These are phyloP conservation scores for Poliocrania exsul DNA, from an alignment of 2,797 vertebrate genomes.

Conservation along the genomic window DNA sequence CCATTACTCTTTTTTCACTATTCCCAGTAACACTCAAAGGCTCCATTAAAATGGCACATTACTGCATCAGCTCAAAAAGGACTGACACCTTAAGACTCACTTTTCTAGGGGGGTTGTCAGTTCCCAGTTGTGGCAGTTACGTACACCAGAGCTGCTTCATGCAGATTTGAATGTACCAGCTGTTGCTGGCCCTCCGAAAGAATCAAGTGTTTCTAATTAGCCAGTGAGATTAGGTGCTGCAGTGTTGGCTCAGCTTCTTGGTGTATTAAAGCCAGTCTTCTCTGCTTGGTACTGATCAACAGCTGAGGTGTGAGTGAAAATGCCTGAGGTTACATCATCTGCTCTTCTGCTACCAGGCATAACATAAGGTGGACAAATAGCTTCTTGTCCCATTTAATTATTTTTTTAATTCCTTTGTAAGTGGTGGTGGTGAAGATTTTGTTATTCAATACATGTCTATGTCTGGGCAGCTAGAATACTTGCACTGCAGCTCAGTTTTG, in stretches of 20 bases:
- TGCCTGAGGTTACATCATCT: background rate
- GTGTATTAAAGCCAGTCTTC: background rate
- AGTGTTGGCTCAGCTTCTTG: background rate
- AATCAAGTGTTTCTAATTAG: constrained; percentile 36
- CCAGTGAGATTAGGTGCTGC: background rate
- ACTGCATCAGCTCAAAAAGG: background rate
- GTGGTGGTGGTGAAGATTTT: rapidly evolving
- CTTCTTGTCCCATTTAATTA: background rate
- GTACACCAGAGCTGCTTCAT: background rate
- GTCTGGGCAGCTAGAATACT: background rate
- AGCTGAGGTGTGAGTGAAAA: background rate
- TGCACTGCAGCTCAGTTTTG: background rate
- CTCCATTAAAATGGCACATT: background rate
- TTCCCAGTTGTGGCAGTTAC: background rate
- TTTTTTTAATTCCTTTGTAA: background rate
- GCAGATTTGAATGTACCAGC: background rate
- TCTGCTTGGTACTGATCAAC: background rate
- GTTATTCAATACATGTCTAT: background rate
- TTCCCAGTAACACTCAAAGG: background rate
- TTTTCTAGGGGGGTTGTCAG: background rate
- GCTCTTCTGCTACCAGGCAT: background rate
- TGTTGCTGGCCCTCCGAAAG: background rate
- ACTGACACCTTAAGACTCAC: background rate
- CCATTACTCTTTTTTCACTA: background rate
- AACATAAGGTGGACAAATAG: background rate